A percentile compares a stretch with the other conserved stretches of the same genome.
Conservation (phyloP, 1,140 invertebrate genomes). For the Onthophagus taurus region DNA sequence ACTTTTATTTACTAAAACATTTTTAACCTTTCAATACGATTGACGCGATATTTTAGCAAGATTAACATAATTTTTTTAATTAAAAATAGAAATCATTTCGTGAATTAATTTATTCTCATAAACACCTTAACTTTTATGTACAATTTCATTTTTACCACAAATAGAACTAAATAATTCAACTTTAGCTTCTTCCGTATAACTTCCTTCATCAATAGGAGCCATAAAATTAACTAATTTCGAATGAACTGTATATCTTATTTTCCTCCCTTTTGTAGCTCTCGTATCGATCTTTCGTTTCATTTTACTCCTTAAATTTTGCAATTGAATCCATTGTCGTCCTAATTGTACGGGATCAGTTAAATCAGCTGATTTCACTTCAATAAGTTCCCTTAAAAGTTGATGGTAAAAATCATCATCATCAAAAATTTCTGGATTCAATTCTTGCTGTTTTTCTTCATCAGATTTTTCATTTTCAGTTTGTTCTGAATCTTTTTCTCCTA, state of each 20-base stretch:
- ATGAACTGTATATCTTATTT: slow-evolving; percentile 83
- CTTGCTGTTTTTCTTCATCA: slow-evolving; percentile 26
- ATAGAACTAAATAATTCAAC: slow-evolving; percentile 74
- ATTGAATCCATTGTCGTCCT: slow-evolving; percentile 76
- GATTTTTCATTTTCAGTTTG: slow-evolving; percentile 23
- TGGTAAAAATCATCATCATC: slow-evolving; percentile 98
- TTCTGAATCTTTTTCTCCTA: slow-evolving; percentile 48
- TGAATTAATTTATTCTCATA: too few relatives aligned
- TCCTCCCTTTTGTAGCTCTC: slow-evolving; percentile 84
- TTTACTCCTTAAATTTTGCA: slow-evolving; percentile 83
- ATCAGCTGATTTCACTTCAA: slow-evolving; percentile 79
- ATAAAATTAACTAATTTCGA: slow-evolving; percentile 89
- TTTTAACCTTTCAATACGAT: too few relatives aligned
- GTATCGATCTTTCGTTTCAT: slow-evolving; percentile 87
- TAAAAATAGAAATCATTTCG: too few relatives aligned
- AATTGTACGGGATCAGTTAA: slow-evolving; percentile 72
- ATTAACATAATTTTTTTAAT: too few relatives aligned
- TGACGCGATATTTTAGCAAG: too few relatives aligned
- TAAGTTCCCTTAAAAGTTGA: slow-evolving; percentile 80
- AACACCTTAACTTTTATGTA: too few relatives aligned
- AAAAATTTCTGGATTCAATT: slow-evolving; percentile 74
- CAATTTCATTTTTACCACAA: slow-evolving; percentile 55
- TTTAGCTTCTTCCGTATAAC: slow-evolving; percentile 70
- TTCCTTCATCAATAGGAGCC: slow-evolving; percentile 62
- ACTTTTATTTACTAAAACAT: too few relatives aligned